Percentiles rank a stretch among this genome's conserved stretches.
Evolutionary conservation across 2,113 vertebrate species (phyloP).

Genomic region (Cromileptes altivelis): DNA sequence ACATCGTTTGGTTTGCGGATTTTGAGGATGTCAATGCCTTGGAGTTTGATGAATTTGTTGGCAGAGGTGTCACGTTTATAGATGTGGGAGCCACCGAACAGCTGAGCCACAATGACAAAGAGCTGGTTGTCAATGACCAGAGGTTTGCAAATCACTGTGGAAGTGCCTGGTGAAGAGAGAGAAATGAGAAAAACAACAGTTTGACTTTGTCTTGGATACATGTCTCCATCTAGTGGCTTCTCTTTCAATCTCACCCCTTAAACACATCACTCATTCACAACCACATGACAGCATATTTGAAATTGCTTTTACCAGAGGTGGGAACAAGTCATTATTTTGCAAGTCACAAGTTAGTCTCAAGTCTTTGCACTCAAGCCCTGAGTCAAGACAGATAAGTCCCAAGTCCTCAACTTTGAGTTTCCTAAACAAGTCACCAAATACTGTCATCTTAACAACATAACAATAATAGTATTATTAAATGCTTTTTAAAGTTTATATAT

Average conservation of each 20-base stretch:
- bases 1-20: slow-evolving; percentile 99
- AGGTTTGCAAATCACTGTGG: slow-evolving; percentile 97
- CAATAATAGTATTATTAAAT: no score
- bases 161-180: slow-evolving; percentile 88
- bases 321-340: no score
- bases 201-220: neutral
- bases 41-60: slow-evolving; percentile 99
- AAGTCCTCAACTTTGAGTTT: no score
- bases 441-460: no score
- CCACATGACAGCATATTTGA: neutral
- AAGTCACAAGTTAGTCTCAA: no score
- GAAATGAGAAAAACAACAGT: neutral
- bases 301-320: neutral
- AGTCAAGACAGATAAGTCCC: no score
- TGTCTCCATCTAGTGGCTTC: slow-evolving; percentile 32
- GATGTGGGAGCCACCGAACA: slow-evolving; percentile 98
- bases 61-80: slow-evolving; percentile 96
- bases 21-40: slow-evolving; percentile 98
- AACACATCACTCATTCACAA: slow-evolving; percentile 9
- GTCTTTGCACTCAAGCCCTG: no score
- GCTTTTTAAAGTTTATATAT: no score
- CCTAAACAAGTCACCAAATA: no score
- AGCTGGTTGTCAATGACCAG: slow-evolving; percentile 96
- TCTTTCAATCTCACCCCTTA: neutral
- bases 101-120: slow-evolving; percentile 96